phyloP scores from a whole-genome alignment of 2,113 vertebrate species.

The Phoenicopterus ruber region DNA sequence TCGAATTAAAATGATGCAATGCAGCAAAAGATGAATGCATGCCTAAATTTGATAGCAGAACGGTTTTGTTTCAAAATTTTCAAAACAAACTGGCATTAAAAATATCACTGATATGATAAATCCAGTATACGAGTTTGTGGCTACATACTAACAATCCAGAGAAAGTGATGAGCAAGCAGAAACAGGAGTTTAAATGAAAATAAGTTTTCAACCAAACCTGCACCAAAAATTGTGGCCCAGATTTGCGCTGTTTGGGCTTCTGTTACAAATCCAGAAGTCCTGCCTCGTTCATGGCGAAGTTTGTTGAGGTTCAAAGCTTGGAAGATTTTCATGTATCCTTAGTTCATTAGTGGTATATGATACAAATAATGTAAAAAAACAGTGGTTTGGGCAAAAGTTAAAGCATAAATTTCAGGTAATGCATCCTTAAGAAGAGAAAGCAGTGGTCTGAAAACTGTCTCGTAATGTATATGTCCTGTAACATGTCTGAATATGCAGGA shows the following conservation, averaged over 20 bases:
- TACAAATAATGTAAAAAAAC: background rate
- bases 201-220: background rate
- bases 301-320: background rate
- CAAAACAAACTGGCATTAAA: background rate
- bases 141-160: background rate
- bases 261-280: background rate
- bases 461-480: background rate
- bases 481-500: slow-evolving; percentile 10
- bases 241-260: background rate
- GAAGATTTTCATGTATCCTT: background rate
- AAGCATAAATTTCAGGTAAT: background rate
- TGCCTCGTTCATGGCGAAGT: background rate
- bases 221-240: background rate
- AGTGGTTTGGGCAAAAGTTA: background rate
- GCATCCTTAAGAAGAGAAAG: background rate
- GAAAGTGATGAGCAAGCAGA: background rate
- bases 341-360: background rate
- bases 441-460: background rate
- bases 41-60: background rate
- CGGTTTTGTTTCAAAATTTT: background rate
- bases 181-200: background rate
- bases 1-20: background rate
- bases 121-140: background rate
- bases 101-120: background rate
- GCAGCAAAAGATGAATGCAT: background rate